A percentile compares a stretch with the other conserved stretches of the same genome.
These are phyloP conservation scores for Crocodylus rhombifer DNA, from an alignment of 2,797 vertebrate genomes.

Conservation along the genomic window DNA sequence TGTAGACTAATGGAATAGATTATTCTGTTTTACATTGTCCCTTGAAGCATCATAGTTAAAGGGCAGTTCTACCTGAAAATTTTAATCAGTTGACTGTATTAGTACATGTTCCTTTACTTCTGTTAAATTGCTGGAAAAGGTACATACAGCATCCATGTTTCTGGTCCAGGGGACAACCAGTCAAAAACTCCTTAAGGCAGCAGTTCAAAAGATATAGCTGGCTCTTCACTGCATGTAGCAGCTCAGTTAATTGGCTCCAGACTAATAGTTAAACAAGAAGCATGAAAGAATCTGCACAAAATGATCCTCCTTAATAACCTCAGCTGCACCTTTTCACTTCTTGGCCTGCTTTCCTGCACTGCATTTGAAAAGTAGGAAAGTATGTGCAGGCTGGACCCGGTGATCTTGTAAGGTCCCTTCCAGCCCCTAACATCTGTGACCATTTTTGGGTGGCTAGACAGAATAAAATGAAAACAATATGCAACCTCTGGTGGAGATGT, in stretches of 20 bases:
- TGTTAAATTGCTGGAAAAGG: neutral
- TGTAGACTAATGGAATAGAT: neutral
- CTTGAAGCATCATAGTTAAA: neutral
- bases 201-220: neutral
- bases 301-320: conserved; percentile 40
- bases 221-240: conserved; percentile 37
- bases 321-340: neutral
- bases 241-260: conserved; percentile 4
- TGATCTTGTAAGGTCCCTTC: neutral
- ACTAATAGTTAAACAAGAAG: neutral
- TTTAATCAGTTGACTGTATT: neutral
- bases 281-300: neutral
- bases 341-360: neutral
- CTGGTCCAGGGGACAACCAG: conserved; percentile 7
- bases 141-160: conserved; percentile 20
- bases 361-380: neutral
- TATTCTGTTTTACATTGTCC: neutral
- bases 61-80: neutral
- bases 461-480: neutral
- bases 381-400: accelerated
- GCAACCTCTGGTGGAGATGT: accelerated
- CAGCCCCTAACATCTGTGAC: too few species aligned
- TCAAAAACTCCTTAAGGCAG: neutral
- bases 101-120: neutral
- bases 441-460: too few species aligned